Percentiles rank a stretch among this genome's conserved stretches.
phyloP scores from a whole-genome alignment of 2,797 vertebrate genomes.

The Hyperoplus immaculatus region DNA sequence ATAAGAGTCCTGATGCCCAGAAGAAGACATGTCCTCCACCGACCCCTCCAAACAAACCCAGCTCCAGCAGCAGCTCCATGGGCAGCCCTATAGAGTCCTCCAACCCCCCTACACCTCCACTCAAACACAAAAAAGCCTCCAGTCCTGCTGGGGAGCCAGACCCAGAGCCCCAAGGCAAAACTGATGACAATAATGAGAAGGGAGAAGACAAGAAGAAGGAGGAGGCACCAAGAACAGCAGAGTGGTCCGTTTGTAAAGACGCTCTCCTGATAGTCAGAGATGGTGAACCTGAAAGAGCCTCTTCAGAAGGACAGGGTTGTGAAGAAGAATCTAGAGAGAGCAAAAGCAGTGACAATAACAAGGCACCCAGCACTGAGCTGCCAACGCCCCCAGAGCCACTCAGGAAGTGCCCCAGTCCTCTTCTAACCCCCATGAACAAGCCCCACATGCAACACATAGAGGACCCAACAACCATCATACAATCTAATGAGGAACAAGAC shows the following conservation, averaged over 20 bases:
- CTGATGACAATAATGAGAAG: constrained; percentile 47
- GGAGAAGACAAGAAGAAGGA: constrained; percentile 44
- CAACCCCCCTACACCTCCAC: constrained; percentile 79
- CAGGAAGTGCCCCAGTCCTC: constrained; percentile 56
- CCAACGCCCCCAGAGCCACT: constrained; percentile 41
- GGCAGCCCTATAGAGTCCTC: constrained; percentile 38
- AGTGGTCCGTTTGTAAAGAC: constrained; percentile 12
- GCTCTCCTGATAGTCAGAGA: constrained; percentile 35
- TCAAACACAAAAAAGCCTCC: constrained; percentile 80
- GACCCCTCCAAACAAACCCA: constrained; percentile 84
- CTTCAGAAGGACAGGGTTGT: constrained; percentile 23
- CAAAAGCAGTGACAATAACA: neutral
- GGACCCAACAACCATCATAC: neutral
- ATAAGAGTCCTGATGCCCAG: constrained; percentile 56
- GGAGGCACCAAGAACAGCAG: constrained; percentile 43
- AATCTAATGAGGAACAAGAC: constrained; percentile 16
- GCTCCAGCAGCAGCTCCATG: constrained; percentile 40
- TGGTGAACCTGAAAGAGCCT: constrained; percentile 18
- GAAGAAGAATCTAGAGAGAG: constrained; percentile 28
- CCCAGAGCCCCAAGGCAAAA: constrained; percentile 18
- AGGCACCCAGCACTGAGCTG: constrained; percentile 7
- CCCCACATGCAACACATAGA: neutral
- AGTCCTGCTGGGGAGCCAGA: constrained; percentile 8
- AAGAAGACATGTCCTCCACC: constrained; percentile 80
- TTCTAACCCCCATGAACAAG: constrained; percentile 62